Percentiles rank a stretch among this genome's conserved stretches.
Conservation (phyloP, 2,888 invertebrate genomes). For the Chloromyia formosa region DNA sequence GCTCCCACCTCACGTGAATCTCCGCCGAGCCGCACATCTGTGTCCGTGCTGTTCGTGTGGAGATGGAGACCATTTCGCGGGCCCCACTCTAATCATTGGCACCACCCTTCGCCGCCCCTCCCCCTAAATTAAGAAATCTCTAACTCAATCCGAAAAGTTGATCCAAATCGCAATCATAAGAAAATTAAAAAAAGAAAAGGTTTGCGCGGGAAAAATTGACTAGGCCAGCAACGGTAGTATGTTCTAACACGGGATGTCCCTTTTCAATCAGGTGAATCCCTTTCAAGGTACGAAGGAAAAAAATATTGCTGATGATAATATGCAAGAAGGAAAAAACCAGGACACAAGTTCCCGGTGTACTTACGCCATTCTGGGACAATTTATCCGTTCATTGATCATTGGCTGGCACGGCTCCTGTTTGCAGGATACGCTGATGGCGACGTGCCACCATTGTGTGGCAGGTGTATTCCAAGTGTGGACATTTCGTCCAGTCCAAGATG, state of each 20-base stretch:
- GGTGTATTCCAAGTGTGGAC: conserved; percentile 11
- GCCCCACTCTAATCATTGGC: too few relatives aligned
- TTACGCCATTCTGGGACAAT: conserved; percentile 35
- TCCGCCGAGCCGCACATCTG: too few relatives aligned
- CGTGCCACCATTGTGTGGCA: conserved; percentile 1
- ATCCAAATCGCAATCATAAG: too few relatives aligned
- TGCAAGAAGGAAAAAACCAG: neutral
- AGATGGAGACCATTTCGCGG: too few relatives aligned
- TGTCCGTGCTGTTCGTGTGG: too few relatives aligned
- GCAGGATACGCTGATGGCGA: neutral
- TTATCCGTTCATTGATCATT: conserved; percentile 21
- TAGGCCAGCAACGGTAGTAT: neutral
- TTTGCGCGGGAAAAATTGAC: conserved; percentile 30
- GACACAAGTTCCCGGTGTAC: neutral
- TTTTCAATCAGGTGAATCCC: neutral
- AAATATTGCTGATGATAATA: too few relatives aligned
- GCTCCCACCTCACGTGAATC: neutral
- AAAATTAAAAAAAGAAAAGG: neutral
- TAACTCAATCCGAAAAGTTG: too few relatives aligned
- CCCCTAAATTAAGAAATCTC: too few relatives aligned
- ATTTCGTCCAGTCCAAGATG: neutral
- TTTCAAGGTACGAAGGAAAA: neutral
- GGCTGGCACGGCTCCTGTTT: neutral
- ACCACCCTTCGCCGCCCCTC: too few relatives aligned
- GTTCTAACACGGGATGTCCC: neutral